These are phyloP conservation scores for Acronicta alni DNA, from an alignment of 2,888 invertebrate genomes.

Conservation along the genomic window DNA sequence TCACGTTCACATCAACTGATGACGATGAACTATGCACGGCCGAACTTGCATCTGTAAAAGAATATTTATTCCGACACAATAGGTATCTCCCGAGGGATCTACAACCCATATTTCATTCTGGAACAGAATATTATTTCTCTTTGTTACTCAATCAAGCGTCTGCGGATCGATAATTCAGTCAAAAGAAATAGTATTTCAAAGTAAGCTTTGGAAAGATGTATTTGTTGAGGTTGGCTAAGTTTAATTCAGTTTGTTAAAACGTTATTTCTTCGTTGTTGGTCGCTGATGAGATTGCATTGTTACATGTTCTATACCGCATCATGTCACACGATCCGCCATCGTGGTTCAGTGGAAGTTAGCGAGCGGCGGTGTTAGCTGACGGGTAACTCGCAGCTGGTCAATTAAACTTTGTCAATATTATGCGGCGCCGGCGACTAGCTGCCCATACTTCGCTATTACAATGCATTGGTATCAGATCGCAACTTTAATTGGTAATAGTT, in stretches of 20 bases:
- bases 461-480: slow-evolving; percentile 44
- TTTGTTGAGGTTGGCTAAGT: slow-evolving; percentile 28
- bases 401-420: slow-evolving; percentile 58
- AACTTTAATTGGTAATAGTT: slow-evolving; percentile 39
- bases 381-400: slow-evolving; percentile 54
- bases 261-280: slow-evolving; percentile 26
- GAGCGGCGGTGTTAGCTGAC: slow-evolving; percentile 17
- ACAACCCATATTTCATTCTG: slow-evolving; percentile 23
- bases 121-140: slow-evolving; percentile 36
- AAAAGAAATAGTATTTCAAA: slow-evolving; percentile 24
- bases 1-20: slow-evolving; percentile 11
- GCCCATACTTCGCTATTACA: slow-evolving; percentile 28
- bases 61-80: slow-evolving; percentile 18
- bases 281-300: slow-evolving; percentile 66
- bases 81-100: slow-evolving; percentile 11
- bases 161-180: slow-evolving; percentile 34
- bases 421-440: slow-evolving; percentile 19
- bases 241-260: slow-evolving; percentile 21
- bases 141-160: slow-evolving; percentile 28
- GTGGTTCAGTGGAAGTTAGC: slow-evolving; percentile 45
- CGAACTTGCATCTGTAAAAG: slow-evolving; percentile 21
- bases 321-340: slow-evolving; percentile 47
- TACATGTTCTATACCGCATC: slow-evolving; percentile 65
- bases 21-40: slow-evolving; percentile 4
- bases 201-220: slow-evolving; percentile 19